Evolutionary conservation across 1,140 invertebrate species (phyloP), one percentile per base, ranked within the genome.

Genomic region (Mizuhopecten yessoensis): DNA sequence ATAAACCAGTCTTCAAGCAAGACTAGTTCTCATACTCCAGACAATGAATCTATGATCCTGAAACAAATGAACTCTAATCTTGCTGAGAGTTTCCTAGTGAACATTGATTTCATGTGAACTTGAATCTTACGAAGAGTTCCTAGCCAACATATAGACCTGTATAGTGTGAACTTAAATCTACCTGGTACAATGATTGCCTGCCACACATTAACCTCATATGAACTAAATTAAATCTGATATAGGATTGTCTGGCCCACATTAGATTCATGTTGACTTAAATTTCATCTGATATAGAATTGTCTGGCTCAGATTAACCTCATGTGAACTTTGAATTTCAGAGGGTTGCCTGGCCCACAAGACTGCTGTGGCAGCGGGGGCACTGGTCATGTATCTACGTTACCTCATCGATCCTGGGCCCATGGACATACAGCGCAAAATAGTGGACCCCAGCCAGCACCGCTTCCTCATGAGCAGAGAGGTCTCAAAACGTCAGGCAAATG

Each of bases 311-410:
- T 89, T 88, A 15, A 45, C 42, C 17, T 45, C 17, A 45, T 45
- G 9, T 45, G 17, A 45, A 45, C 57, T 90, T 89, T 89, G 86
- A 45, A n/a, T 95, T 94, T 34, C 92, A 96, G 96, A 92, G 93
- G 95, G 95, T 13, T 96, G 96, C 93, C 90, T 95, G 0, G 92
- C 94, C 11, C 95, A 96, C 88, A 96, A 96, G 89, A 96, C 96
- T n/a, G 95, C 94, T 13, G 94, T 96, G 34, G 95, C 94, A 7
- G 92, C 94, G 75, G 95, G 95, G 39, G 95, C 96, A 11, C 91
- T 96, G 33, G 91, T 93, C 20, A 94, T 96, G 92, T 96, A 96
- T 87, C 57, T 96, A 34, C 92, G 95, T 9, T 96, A 95, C 88
- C 89, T 96, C 0, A 88, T 95, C 20, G 94, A 95, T 33, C 94